Percentiles rank a stretch among this genome's conserved stretches.
These are phyloP conservation scores for Notolepis coatsorum DNA, from an alignment of 2,797 vertebrate genomes.

Conservation along the genomic window DNA sequence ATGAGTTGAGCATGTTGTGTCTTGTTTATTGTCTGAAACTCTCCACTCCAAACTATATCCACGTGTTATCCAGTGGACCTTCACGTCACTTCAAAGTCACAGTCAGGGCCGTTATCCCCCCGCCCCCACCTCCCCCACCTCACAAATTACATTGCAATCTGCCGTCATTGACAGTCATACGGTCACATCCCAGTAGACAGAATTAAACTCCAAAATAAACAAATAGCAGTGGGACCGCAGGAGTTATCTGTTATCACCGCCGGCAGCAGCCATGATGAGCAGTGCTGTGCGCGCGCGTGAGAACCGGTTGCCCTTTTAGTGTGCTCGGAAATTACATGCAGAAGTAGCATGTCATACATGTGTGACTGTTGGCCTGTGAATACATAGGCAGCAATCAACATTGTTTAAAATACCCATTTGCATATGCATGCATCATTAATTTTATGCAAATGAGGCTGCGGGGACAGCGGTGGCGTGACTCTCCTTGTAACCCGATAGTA, in stretches of 20 bases:
- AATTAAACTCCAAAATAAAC: conserved; percentile 49
- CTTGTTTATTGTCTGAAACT: no score
- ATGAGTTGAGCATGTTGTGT: no score
- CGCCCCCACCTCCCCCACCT: background rate
- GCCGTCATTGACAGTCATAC: conserved; percentile 16
- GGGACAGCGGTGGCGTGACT: conserved; percentile 68
- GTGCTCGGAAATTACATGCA: conserved; percentile 78
- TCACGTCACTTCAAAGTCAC: conserved; percentile 12
- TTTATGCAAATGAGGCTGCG: conserved; percentile 79
- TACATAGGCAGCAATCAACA: conserved; percentile 83
- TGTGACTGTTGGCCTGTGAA: conserved; percentile 83
- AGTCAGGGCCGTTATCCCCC: conserved; percentile 7
- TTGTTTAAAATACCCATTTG: conserved; percentile 85
- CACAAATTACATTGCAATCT: conserved; percentile 2
- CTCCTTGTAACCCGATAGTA: conserved; percentile 77
- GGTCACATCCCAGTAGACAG: conserved; percentile 23
- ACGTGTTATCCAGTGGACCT: background rate
- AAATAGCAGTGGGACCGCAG: conserved; percentile 49
- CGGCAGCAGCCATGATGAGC: conserved; percentile 67
- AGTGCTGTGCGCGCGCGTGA: no score
- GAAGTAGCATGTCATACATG: conserved; percentile 82
- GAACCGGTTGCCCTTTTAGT: conserved; percentile 75
- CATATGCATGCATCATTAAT: conserved; percentile 86
- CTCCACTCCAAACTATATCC: background rate
- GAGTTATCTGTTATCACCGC: conserved; percentile 52